phyloP scores from a whole-genome alignment of 64 coral and sea anemone species.

The Montipora sp. region DNA sequence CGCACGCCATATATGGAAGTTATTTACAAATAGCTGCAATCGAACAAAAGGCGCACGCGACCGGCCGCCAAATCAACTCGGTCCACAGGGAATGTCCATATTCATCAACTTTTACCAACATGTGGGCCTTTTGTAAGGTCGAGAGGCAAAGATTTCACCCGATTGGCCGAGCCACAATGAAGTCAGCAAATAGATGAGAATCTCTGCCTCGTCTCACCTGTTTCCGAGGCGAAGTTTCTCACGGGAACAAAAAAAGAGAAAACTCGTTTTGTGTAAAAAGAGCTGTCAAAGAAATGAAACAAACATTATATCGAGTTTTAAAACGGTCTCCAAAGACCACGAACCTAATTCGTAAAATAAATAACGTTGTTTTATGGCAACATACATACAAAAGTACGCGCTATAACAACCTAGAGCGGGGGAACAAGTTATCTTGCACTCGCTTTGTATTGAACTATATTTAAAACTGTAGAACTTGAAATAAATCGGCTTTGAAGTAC shows the following conservation, averaged over 20 bases:
- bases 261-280: constrained; percentile 11
- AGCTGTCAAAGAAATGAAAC: not conserved
- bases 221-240: constrained; percentile 67
- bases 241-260: constrained; percentile 64
- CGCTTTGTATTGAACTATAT: too few relatives aligned
- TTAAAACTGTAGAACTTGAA: too few relatives aligned
- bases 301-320: constrained; percentile 14
- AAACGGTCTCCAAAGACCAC: not conserved
- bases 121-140: constrained; percentile 78
- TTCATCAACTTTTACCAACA: constrained; percentile 70
- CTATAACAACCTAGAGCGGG: too few relatives aligned
- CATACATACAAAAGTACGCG: too few relatives aligned
- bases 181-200: constrained; percentile 75
- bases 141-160: constrained; percentile 39
- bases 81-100: constrained; percentile 76
- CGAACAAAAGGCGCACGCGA: constrained; percentile 95
- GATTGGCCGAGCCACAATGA: constrained; percentile 74
- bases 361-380: too few relatives aligned
- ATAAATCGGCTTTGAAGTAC: too few relatives aligned
- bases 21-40: constrained; percentile 83
- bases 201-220: constrained; percentile 74
- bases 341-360: not conserved
- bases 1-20: constrained; percentile 92
- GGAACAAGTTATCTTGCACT: too few relatives aligned
- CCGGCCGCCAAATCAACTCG: constrained; percentile 73